A percentile compares a stretch with the other conserved stretches of the same genome.
phyloP scores from a whole-genome alignment of 1,140 invertebrate species.

The Eumeta japonica region DNA sequence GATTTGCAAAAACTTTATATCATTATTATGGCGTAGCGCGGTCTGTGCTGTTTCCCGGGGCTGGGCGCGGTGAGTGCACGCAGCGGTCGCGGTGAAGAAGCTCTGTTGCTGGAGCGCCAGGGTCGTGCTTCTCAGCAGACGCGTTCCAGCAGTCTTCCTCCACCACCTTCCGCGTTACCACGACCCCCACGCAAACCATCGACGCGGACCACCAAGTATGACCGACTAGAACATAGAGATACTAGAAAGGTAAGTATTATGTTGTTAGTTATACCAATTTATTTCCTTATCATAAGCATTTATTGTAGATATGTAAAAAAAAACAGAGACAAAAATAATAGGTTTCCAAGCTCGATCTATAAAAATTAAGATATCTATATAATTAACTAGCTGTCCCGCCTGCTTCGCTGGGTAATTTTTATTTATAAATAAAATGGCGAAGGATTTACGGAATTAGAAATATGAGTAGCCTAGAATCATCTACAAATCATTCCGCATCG shows the following conservation, averaged over 20 bases:
- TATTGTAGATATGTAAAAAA: too few relatives aligned
- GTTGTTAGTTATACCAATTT: too few relatives aligned
- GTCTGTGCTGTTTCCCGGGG: conserved; percentile 84
- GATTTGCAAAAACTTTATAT: not conserved
- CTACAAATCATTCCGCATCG: too few relatives aligned
- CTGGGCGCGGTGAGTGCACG: conserved; percentile 65
- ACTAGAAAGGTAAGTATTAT: conserved; percentile 56
- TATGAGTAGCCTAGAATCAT: too few relatives aligned
- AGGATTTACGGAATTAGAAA: too few relatives aligned
- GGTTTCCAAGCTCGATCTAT: too few relatives aligned
- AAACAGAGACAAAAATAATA: too few relatives aligned
- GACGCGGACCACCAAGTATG: conserved; percentile 57
- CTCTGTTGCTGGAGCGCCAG: conserved; percentile 73
- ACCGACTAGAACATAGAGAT: conserved; percentile 60
- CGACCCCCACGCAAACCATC: conserved; percentile 64
- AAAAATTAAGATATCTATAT: too few relatives aligned
- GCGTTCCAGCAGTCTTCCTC: conserved; percentile 46
- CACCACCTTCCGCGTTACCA: conserved; percentile 67
- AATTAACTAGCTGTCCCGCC: too few relatives aligned
- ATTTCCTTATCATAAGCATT: too few relatives aligned
- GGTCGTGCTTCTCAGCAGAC: conserved; percentile 74
- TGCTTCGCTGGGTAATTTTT: too few relatives aligned
- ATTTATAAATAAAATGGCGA: too few relatives aligned
- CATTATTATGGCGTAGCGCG: conserved; percentile 62
- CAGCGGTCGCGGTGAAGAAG: conserved; percentile 64